Evolutionary conservation across 1,140 invertebrate genomes (phyloP), one percentile per base, ranked within the genome.

Genomic region (Tribolium madens): DNA sequence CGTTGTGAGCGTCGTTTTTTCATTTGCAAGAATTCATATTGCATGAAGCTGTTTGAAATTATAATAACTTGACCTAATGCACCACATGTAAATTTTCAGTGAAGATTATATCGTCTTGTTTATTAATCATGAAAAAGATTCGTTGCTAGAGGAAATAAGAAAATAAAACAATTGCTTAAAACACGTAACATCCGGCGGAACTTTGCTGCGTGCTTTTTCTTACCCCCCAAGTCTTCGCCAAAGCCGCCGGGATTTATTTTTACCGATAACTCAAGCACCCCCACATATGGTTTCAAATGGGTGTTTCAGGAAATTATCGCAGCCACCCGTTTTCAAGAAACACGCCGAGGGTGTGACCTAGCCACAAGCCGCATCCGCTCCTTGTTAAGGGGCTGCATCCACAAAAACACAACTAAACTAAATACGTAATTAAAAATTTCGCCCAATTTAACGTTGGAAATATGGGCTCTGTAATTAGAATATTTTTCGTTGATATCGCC

Each of bases 21-120:
- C 57, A 64, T 64, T 64, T 64, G 57, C 57, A 64, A 64, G 57
- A 64, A 64, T 64, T 64, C 57, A 64, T 64, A 64, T 64, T 64
- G 26, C 57, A 64, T 64, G 57, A 64, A 57, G 57, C 57, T 36
- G 10, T 64, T 64, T 64, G 57, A 64, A 64, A 64, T 64, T 31
- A 64, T 64, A 64, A 64, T 64, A 36, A 33, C 57, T 64, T 64
- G 57, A 64, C 57, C 57, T 36, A 64, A 33, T 64, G 57, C 57
- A 33, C 57, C 26, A 64, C 26, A 64, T 64, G 57, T 64, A 64
- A 64, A 64, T 64, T 64, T 64, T 3, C 21, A 36, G 57, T 64
- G 5, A 26, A 64, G 57, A 64, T 64, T 64, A 13, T 36, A 64
- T 64, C 57, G 57, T 64, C 26, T 26, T 15, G 57, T 64, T 36